Evolutionary conservation across 1,140 invertebrate genomes (phyloP), one percentile per base, ranked within the genome.

Genomic region (Macrobrachium nipponense): DNA sequence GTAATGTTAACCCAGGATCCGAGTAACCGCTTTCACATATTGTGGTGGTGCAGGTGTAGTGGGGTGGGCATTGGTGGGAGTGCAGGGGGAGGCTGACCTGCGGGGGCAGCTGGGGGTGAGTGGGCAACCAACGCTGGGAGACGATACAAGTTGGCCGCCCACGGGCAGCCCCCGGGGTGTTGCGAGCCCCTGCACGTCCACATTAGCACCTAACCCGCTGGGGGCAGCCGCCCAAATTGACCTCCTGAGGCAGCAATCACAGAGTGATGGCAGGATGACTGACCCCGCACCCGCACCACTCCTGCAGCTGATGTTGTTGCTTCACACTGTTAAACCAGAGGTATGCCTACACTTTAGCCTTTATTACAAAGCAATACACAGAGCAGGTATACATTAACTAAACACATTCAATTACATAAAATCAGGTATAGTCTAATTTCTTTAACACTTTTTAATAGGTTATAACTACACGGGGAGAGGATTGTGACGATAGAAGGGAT

Each of bases 1-100:
- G 82, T 83, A 84, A 84, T 88, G 82, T 84, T 87, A 83, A 89
- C 88, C 86, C 88, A 87, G 85, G 88, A 85, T 87, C 83, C 80
- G 86, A 89, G 88, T 89, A 89, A 87, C 78, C 87, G 88, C 85
- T 87, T 87, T 72, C 85, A 81, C 79, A 64, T 87, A 72, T 81
- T 81, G 27, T 80, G 72, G 79, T 82, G 85, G 61, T 66, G 72
- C 61, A 59, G 80, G 85, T 78, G 66, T 66, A 60, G 60, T 70
- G 68, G 68, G 80, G 62, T 6, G 51, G 59, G 77, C 58, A 36
- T 80, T 59, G 62, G 62, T 79, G 66, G 82, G 70, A 82, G 77
- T 59, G 81, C 76, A 85, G 80, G 87, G 87, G 80, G 58, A 64
- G 75, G 76, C 82, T 73, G 73, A 78, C 85, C 86, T 77, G 79